phyloP scores from a whole-genome alignment of 2,113 vertebrate genomes.

The Bufo gargarizans region DNA sequence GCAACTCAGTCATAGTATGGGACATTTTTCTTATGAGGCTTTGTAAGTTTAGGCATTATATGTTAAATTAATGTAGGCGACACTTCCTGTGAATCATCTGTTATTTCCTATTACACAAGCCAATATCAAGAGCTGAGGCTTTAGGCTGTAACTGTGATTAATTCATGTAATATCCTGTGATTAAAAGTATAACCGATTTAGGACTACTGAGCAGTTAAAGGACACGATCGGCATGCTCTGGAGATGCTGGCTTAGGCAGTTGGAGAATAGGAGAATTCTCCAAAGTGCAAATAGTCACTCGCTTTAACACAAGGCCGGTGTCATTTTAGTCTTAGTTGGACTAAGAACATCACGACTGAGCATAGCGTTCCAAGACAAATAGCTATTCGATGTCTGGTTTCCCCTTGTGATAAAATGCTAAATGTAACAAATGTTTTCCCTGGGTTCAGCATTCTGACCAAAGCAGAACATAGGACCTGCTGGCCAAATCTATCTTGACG shows the following conservation, averaged over 20 bases:
- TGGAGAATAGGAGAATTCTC: neutral
- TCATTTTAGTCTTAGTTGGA: slow-evolving; percentile 15
- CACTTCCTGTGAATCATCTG: slow-evolving; percentile 1
- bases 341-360: slow-evolving; percentile 16
- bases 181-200: neutral
- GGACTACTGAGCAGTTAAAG: slow-evolving; percentile 1
- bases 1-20: neutral
- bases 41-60: slow-evolving; percentile 16
- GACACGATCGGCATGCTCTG: slow-evolving; percentile 4
- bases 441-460: neutral
- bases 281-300: slow-evolving; percentile 24
- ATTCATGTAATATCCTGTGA: slow-evolving; percentile 46
- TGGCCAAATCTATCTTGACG: neutral
- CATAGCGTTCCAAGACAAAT: neutral
- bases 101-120: slow-evolving; percentile 21
- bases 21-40: slow-evolving; percentile 6
- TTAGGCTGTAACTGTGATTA: slow-evolving; percentile 36
- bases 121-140: slow-evolving; percentile 15
- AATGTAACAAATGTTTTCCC: neutral
- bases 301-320: neutral
- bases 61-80: neutral
- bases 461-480: neutral
- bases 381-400: neutral
- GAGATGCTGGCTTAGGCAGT: neutral
- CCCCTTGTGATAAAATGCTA: neutral